Conservation (phyloP, 2,888 invertebrate genomes). For the Notocelia uddmanniana region DNA sequence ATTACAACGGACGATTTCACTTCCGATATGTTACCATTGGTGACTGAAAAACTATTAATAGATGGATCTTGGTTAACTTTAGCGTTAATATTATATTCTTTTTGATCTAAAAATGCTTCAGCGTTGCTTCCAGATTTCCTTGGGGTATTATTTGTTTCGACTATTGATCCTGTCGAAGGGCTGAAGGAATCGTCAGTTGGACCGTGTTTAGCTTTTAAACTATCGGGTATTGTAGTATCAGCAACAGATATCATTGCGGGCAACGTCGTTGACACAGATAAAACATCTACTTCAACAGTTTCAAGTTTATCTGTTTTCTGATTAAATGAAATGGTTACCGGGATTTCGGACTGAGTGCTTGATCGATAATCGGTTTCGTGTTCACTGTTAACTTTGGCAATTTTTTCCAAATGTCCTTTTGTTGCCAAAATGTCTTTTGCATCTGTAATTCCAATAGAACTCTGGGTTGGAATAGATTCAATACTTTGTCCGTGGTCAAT, state of each 20-base stretch:
- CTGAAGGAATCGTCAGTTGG: not conserved
- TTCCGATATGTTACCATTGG: not conserved
- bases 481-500: not conserved
- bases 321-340: not conserved
- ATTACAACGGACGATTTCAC: not conserved
- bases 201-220: not conserved
- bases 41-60: not conserved
- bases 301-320: not conserved
- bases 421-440: not conserved
- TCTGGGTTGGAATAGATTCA: not conserved
- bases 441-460: not conserved
- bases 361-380: not conserved
- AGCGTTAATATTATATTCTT: not conserved
- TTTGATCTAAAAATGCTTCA: not conserved
- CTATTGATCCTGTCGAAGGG: not conserved
- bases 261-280: not conserved
- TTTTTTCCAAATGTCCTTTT: not conserved
- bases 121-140: not conserved
- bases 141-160: not conserved
- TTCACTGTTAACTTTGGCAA: not conserved
- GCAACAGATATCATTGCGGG: not conserved
- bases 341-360: not conserved
- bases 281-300: not conserved
- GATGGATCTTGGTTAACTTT: not conserved
- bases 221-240: not conserved